phyloP scores from a whole-genome alignment of 2,113 vertebrate species.

The Caranx ignobilis region DNA sequence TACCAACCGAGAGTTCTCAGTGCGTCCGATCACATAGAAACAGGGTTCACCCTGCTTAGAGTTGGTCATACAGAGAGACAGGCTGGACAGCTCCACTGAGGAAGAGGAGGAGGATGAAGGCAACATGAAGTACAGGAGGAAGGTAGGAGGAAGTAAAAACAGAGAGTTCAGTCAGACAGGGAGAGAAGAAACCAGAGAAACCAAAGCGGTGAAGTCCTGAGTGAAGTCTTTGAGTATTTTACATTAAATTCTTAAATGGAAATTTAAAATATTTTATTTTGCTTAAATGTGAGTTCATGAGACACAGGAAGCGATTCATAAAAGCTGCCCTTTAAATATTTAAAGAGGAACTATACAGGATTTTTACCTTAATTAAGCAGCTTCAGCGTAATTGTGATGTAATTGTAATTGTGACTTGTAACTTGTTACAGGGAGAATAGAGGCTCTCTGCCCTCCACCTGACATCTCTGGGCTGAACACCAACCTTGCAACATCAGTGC shows the following conservation, averaged over 20 bases:
- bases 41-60: conserved; percentile 88
- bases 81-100: conserved; percentile 88
- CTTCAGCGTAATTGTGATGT: too few relatives aligned
- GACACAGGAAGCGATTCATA: background rate
- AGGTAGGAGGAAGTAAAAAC: background rate
- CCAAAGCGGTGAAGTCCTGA: background rate
- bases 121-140: conserved; percentile 12
- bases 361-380: too few relatives aligned
- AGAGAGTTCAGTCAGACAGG: background rate
- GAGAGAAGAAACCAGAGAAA: background rate
- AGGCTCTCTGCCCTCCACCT: too few relatives aligned
- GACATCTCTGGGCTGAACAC: too few relatives aligned
- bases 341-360: too few relatives aligned
- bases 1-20: conserved; percentile 87
- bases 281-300: background rate
- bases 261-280: too few relatives aligned
- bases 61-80: conserved; percentile 89
- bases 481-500: too few relatives aligned
- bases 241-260: too few relatives aligned
- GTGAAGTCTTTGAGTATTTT: too few relatives aligned
- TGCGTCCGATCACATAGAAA: conserved; percentile 88
- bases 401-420: too few relatives aligned
- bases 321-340: too few relatives aligned
- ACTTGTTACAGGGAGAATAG: too few relatives aligned
- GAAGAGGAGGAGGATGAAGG: conserved; percentile 11